A percentile compares a stretch with the other conserved stretches of the same genome.
Evolutionary conservation across 2,113 vertebrate genomes (phyloP).

Genomic region (Sinocyclocheilus maitianheensis): DNA sequence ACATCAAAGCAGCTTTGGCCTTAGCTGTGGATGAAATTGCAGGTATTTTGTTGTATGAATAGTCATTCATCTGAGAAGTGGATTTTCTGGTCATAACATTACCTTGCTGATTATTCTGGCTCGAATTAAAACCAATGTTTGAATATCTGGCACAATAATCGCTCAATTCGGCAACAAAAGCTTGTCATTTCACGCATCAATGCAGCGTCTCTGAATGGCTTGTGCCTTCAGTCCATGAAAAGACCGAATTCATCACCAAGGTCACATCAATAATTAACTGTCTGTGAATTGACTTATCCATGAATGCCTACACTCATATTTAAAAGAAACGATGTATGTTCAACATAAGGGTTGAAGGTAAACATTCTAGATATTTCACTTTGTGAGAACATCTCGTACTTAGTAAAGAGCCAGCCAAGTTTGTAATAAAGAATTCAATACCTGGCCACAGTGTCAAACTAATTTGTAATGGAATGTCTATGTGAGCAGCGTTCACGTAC

Average conservation of each 20-base stretch:
- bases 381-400: constrained; percentile 26
- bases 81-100: constrained; percentile 26
- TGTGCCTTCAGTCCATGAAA: constrained; percentile 35
- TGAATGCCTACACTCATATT: constrained; percentile 23
- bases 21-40: not conserved
- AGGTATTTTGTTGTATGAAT: constrained; percentile 25
- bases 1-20: not conserved
- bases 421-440: constrained; percentile 13
- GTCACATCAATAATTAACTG: constrained; percentile 15
- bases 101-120: constrained; percentile 25
- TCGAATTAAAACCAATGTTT: constrained; percentile 40
- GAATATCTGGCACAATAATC: constrained; percentile 33
- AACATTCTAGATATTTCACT: constrained; percentile 36
- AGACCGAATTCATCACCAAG: constrained; percentile 27
- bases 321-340: constrained; percentile 8
- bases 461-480: constrained; percentile 20
- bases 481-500: not conserved
- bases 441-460: constrained; percentile 11
- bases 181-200: constrained; percentile 38
- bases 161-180: constrained; percentile 32
- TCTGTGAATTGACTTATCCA: constrained; percentile 22
- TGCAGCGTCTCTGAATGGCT: constrained; percentile 20
- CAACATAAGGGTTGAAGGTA: constrained; percentile 15
- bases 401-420: constrained; percentile 15
- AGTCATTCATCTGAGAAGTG: not conserved